Conservation (phyloP, 2,888 invertebrate species). For the Kuschelorhynchus macadamiae region DNA sequence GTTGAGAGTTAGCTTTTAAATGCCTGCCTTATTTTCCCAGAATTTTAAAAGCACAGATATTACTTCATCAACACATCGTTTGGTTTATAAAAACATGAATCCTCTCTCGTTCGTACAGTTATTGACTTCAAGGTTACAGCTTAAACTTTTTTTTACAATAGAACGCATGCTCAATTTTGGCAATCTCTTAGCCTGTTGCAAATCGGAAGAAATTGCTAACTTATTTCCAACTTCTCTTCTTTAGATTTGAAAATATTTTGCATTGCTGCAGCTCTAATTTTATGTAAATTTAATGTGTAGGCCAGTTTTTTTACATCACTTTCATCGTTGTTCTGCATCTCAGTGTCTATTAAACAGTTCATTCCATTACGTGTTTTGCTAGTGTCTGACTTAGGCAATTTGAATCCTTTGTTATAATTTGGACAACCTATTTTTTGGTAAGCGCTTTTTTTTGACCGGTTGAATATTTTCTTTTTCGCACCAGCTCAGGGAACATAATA, state of each 20-base stretch:
- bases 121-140: slow-evolving; percentile 49
- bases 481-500: slow-evolving; percentile 38
- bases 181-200: slow-evolving; percentile 1
- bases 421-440: not conserved
- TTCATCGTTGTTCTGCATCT: slow-evolving; percentile 6
- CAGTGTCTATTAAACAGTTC: slow-evolving; percentile 17
- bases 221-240: slow-evolving; percentile 19
- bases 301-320: not conserved
- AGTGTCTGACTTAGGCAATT: slow-evolving; percentile 40
- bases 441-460: slow-evolving; percentile 23
- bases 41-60: slow-evolving; percentile 36
- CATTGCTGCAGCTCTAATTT: slow-evolving; percentile 29
- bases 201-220: slow-evolving; percentile 10
- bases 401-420: slow-evolving; percentile 38
- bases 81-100: slow-evolving; percentile 48
- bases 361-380: slow-evolving; percentile 38
- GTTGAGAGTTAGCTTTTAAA: slow-evolving; percentile 5
- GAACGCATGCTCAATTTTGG: slow-evolving; percentile 11
- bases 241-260: slow-evolving; percentile 32
- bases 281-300: slow-evolving; percentile 25
- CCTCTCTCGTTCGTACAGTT: slow-evolving; percentile 42
- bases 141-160: not conserved
- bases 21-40: not conserved
- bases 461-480: slow-evolving; percentile 20
- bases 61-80: slow-evolving; percentile 49